Evolutionary conservation across 2,888 invertebrate genomes (phyloP).

Genomic region (Drosophila kokeensis): DNA sequence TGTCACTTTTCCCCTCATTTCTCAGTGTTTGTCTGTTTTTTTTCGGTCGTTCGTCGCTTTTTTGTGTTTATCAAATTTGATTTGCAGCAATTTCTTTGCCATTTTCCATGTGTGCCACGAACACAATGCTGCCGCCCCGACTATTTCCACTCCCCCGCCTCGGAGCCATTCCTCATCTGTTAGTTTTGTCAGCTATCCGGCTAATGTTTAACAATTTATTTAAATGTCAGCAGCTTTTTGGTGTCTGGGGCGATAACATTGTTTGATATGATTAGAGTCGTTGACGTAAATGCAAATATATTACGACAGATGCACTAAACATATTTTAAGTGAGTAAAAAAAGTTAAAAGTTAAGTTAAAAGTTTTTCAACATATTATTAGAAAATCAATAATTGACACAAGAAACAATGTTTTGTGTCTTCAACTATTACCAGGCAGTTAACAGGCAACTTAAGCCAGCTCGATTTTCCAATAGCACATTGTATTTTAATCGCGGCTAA

Average conservation of each 20-base stretch:
- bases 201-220: conserved; percentile 79
- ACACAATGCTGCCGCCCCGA: conserved; percentile 34
- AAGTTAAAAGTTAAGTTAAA: background rate
- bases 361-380: background rate
- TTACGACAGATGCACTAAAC: conserved; percentile 1
- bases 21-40: conserved; percentile 36
- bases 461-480: background rate
- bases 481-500: conserved; percentile 37
- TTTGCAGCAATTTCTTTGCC: conserved; percentile 80
- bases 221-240: conserved; percentile 74
- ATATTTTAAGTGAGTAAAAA: background rate
- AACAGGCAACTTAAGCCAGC: background rate
- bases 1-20: conserved; percentile 74
- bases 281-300: conserved; percentile 1
- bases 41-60: conserved; percentile 32
- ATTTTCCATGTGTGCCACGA: conserved; percentile 68
- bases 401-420: background rate
- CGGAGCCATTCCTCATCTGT: conserved; percentile 44
- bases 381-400: accelerated
- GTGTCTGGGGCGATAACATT: conserved; percentile 31
- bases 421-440: background rate
- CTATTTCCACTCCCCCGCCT: conserved; percentile 39
- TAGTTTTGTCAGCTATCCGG: conserved; percentile 62
- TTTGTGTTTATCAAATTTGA: conserved; percentile 81
- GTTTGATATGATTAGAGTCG: conserved; percentile 31